phyloP scores from a whole-genome alignment of 2,888 invertebrate species.

The Tolmerus cingulatus region DNA sequence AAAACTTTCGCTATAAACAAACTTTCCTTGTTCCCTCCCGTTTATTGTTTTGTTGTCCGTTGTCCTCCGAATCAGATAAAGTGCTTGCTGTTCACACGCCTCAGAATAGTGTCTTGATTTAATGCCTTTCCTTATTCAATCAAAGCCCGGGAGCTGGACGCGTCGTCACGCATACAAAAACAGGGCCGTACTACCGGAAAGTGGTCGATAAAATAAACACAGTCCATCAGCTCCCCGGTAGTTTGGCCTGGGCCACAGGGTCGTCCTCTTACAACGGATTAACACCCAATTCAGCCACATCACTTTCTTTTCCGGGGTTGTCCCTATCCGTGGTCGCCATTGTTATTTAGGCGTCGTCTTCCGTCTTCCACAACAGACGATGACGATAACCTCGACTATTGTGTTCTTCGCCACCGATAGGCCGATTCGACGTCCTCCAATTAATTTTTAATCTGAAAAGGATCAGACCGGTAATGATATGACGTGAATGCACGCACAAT shows the following conservation, averaged over 20 bases:
- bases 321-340: not conserved
- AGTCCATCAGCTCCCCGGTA: not conserved
- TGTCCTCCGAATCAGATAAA: slow-evolving; percentile 21
- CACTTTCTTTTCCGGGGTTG: not conserved
- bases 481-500: slow-evolving; percentile 30
- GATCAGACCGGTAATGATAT: slow-evolving; percentile 22
- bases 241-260: not conserved
- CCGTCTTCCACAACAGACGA: not conserved
- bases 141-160: slow-evolving; percentile 4
- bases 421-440: slow-evolving; percentile 9
- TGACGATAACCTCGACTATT: not conserved
- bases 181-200: not conserved
- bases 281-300: not conserved
- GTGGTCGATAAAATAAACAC: slow-evolving; percentile 31
- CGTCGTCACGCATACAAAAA: slow-evolving; percentile 27
- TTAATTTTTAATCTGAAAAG: slow-evolving; percentile 31
- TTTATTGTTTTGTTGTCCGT: slow-evolving; percentile 9
- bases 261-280: not conserved
- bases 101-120: slow-evolving; percentile 20
- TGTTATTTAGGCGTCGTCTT: not conserved
- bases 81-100: slow-evolving; percentile 29
- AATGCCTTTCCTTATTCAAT: slow-evolving; percentile 29
- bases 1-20: slow-evolving; percentile 4
- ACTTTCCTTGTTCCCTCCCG: not conserved
- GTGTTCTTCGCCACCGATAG: not conserved